Evolutionary conservation across 2,888 invertebrate genomes (phyloP).

Genomic region (Zhengitettix transpicula): DNA sequence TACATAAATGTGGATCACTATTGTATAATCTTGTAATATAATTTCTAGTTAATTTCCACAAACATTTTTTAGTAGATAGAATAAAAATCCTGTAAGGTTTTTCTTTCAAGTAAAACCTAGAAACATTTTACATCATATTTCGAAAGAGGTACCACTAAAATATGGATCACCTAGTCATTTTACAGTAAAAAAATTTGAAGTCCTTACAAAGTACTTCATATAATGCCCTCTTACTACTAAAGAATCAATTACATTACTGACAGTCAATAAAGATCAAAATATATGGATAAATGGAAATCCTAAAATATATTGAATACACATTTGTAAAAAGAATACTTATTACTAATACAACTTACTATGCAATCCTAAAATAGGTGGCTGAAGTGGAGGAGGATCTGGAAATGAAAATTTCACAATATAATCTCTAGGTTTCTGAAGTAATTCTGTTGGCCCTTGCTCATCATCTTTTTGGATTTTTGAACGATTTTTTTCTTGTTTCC

Average conservation of each 20-base stretch:
- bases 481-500: constrained; percentile 84
- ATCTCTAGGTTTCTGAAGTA: constrained; percentile 81
- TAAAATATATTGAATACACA: too few relatives aligned
- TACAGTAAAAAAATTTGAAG: too few relatives aligned
- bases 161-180: too few relatives aligned
- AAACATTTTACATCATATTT: too few relatives aligned
- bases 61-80: too few relatives aligned
- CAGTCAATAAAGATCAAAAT: background rate
- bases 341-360: constrained; percentile 44
- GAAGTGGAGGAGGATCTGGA: constrained; percentile 90
- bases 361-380: constrained; percentile 91
- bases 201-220: background rate
- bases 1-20: too few relatives aligned
- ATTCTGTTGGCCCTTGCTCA: constrained; percentile 59
- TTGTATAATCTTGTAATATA: too few relatives aligned
- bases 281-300: background rate
- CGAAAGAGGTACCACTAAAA: too few relatives aligned
- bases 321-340: background rate
- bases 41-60: too few relatives aligned
- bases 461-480: constrained; percentile 68
- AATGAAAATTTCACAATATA: constrained; percentile 96
- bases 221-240: background rate
- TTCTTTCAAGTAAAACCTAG: too few relatives aligned
- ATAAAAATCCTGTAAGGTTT: too few relatives aligned
- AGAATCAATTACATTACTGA: background rate